Conservation (phyloP, 1,140 invertebrate species). For the Propsilocerus akamusi region DNA sequence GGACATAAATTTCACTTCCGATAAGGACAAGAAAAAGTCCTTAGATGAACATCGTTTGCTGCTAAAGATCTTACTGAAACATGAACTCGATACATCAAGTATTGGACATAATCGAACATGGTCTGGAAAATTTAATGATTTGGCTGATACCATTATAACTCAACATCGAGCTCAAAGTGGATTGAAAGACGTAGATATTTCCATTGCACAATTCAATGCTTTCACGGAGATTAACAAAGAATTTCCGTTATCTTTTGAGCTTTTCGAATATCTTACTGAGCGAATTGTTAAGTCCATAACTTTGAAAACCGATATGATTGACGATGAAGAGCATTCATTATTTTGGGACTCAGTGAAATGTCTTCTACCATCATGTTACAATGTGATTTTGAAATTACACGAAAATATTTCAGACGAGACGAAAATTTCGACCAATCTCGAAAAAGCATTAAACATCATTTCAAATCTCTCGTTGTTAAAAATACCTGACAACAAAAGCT, state of each 20-base stretch:
- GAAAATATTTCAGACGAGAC: constrained; percentile 50
- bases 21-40: constrained; percentile 65
- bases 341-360: constrained; percentile 64
- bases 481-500: constrained; percentile 34
- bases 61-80: constrained; percentile 59
- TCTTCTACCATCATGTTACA: constrained; percentile 53
- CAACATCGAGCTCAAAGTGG: constrained; percentile 88
- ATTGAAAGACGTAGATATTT: constrained; percentile 41
- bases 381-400: constrained; percentile 49
- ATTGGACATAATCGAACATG: constrained; percentile 66
- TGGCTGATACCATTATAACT: constrained; percentile 65
- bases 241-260: constrained; percentile 51
- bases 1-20: constrained; percentile 53
- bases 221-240: constrained; percentile 52
- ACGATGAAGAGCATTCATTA: constrained; percentile 45
- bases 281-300: constrained; percentile 44
- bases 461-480: constrained; percentile 35
- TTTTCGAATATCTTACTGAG: constrained; percentile 47
- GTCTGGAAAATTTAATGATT: constrained; percentile 62
- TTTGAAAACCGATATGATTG: constrained; percentile 33
- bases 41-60: constrained; percentile 74
- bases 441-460: constrained; percentile 48
- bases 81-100: constrained; percentile 66
- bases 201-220: constrained; percentile 54
- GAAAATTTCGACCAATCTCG: constrained; percentile 39